A percentile compares a stretch with the other conserved stretches of the same genome.
Evolutionary conservation across 1,140 invertebrate species (phyloP).

Genomic region (Antheraea mylitta): DNA sequence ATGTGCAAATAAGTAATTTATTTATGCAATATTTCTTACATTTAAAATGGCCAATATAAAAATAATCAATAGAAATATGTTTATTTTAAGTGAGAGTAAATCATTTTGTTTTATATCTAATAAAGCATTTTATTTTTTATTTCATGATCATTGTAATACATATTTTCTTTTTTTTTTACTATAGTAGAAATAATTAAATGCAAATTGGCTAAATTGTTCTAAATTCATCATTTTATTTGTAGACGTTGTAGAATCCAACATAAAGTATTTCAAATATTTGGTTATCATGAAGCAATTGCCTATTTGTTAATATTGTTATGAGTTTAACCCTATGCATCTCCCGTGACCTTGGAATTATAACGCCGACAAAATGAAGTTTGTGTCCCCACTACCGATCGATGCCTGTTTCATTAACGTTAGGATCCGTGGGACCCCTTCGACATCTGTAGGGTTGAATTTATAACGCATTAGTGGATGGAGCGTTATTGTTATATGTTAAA

Average conservation of each 20-base stretch:
- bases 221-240: not conserved
- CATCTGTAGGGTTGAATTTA: constrained; percentile 36
- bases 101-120: too few relatives aligned
- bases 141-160: too few relatives aligned
- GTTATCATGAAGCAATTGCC: not conserved
- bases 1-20: too few relatives aligned
- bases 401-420: constrained; percentile 48
- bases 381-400: constrained; percentile 49
- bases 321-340: constrained; percentile 31
- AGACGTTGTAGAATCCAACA: not conserved
- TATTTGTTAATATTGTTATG: constrained; percentile 1
- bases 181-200: too few relatives aligned
- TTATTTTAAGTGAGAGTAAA: too few relatives aligned
- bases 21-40: too few relatives aligned
- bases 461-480: not conserved
- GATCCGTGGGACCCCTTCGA: constrained; percentile 38
- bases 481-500: not conserved
- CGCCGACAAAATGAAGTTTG: constrained; percentile 60
- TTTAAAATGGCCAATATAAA: too few relatives aligned
- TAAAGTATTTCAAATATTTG: not conserved
- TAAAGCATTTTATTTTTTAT: too few relatives aligned
- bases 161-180: too few relatives aligned
- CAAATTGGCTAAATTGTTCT: not conserved
- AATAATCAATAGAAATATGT: too few relatives aligned
- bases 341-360: constrained; percentile 48